Evolutionary conservation across 2,888 invertebrate genomes (phyloP).

Genomic region (Acronicta psi): DNA sequence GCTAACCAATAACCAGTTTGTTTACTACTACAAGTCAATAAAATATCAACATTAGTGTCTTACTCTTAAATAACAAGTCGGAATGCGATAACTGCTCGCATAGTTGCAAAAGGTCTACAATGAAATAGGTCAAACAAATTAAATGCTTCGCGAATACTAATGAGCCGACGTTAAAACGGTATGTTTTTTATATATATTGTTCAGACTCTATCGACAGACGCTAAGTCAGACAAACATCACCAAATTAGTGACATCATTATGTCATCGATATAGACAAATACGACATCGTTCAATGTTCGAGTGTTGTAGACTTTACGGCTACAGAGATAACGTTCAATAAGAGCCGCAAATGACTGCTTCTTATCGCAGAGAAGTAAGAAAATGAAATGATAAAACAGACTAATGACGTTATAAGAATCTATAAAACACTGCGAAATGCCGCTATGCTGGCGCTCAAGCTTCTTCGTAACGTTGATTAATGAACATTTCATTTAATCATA

Average conservation of each 20-base stretch:
- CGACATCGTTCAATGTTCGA: conserved; percentile 3
- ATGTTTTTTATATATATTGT: conserved; percentile 40
- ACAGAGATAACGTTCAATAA: conserved; percentile 26
- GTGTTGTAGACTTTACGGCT: conserved; percentile 18
- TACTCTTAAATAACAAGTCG: conserved; percentile 49
- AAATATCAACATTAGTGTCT: conserved; percentile 47
- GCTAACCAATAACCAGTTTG: conserved; percentile 53
- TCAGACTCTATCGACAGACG: conserved; percentile 49
- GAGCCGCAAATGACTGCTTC: conserved; percentile 10
- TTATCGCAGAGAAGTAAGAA: conserved; percentile 10
- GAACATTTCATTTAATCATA: conserved; percentile 7
- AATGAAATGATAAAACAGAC: neutral
- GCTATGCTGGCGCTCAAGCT: neutral
- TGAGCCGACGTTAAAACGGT: conserved; percentile 40
- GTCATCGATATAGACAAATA: conserved; percentile 49
- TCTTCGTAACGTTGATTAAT: neutral
- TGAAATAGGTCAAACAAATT: conserved; percentile 62
- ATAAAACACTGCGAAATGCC: neutral
- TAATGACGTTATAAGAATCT: conserved; percentile 1
- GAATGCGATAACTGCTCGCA: conserved; percentile 48
- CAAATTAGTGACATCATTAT: conserved; percentile 45
- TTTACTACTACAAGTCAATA: conserved; percentile 49
- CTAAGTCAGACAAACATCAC: conserved; percentile 48
- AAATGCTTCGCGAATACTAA: conserved; percentile 56
- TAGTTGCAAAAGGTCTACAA: conserved; percentile 55